A percentile compares a stretch with the other conserved stretches of the same genome.
Conservation (phyloP, 2,888 invertebrate species). For the Pyrochroa serraticornis region DNA sequence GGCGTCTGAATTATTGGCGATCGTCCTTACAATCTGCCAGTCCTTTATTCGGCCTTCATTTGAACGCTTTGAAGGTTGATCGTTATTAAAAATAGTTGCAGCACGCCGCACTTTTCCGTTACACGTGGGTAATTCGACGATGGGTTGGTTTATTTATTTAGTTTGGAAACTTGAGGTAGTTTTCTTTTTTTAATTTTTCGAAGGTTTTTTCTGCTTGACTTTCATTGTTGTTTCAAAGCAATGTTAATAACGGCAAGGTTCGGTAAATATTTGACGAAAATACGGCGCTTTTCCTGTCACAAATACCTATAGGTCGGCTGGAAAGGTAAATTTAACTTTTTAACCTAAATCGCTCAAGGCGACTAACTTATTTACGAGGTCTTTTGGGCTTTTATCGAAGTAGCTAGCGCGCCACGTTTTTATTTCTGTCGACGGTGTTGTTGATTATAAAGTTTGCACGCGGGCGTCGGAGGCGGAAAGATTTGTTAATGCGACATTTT, state of each 20-base stretch:
- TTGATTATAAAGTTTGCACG: too few species aligned
- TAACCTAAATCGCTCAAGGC: conserved; percentile 12
- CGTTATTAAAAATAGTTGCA: conserved; percentile 30
- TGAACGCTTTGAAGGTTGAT: conserved; percentile 27
- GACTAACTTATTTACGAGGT: not conserved
- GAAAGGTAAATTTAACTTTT: conserved; percentile 23
- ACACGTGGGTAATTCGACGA: conserved; percentile 21
- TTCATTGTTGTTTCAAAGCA: too few species aligned
- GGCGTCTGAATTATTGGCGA: too few species aligned
- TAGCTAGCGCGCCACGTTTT: too few species aligned
- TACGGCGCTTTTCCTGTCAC: conserved; percentile 11
- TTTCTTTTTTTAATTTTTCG: not conserved
- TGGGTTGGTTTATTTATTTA: conserved; percentile 7
- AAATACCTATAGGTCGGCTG: conserved; percentile 8
- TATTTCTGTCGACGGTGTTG: too few species aligned
- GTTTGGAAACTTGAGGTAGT: not conserved
- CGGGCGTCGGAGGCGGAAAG: too few species aligned
- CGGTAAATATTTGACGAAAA: conserved; percentile 17
- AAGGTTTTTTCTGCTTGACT: too few species aligned
- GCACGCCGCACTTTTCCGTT: conserved; percentile 21
- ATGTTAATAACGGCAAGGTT: not conserved
- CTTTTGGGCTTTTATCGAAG: not conserved
- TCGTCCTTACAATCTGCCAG: conserved; percentile 11
- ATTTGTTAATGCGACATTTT: too few species aligned
- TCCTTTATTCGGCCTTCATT: conserved; percentile 29